phyloP scores from a whole-genome alignment of 1,140 invertebrate genomes.

The Tigriopus japonicus region DNA sequence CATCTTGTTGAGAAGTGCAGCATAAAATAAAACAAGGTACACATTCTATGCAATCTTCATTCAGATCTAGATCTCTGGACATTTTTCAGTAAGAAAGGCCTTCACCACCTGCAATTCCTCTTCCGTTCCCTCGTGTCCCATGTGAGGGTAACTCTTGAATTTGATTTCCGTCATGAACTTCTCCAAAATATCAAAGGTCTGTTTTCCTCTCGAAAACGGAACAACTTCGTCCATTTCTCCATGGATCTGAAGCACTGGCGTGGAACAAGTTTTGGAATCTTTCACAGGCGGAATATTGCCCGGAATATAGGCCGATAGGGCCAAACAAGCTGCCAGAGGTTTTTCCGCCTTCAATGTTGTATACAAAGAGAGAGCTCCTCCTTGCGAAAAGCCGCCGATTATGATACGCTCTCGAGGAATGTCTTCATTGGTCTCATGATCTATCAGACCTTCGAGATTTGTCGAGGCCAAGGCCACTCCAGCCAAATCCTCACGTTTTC shows the following conservation, averaged over 20 bases:
- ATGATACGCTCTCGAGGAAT: not conserved
- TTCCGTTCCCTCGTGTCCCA: constrained; percentile 1
- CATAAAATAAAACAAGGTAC: too few relatives aligned
- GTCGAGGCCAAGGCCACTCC: not conserved
- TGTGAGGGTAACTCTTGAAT: constrained; percentile 2
- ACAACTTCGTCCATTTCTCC: constrained; percentile 6
- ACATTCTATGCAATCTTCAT: too few relatives aligned
- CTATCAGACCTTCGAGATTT: not conserved
- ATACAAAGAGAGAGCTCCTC: constrained; percentile 9
- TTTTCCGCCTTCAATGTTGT: not conserved
- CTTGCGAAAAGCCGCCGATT: constrained; percentile 12
- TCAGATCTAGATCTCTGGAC: too few relatives aligned
- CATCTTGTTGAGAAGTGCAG: too few relatives aligned
- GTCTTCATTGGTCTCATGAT: not conserved
- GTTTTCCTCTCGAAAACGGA: not conserved
- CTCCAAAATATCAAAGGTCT: not conserved
- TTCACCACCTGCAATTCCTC: not conserved
- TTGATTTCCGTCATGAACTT: not conserved
- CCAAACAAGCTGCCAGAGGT: not conserved
- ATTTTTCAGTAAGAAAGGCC: not conserved
- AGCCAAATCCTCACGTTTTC: constrained; percentile 5
- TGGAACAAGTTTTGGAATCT: not conserved
- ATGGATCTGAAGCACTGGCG: constrained; percentile 6
- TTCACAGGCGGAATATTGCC: not conserved
- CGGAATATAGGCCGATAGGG: constrained; percentile 9